Percentiles rank a stretch among this genome's conserved stretches.
Evolutionary conservation across 2,113 vertebrate genomes (phyloP).

Genomic region (Pomatorhinus ruficollis): DNA sequence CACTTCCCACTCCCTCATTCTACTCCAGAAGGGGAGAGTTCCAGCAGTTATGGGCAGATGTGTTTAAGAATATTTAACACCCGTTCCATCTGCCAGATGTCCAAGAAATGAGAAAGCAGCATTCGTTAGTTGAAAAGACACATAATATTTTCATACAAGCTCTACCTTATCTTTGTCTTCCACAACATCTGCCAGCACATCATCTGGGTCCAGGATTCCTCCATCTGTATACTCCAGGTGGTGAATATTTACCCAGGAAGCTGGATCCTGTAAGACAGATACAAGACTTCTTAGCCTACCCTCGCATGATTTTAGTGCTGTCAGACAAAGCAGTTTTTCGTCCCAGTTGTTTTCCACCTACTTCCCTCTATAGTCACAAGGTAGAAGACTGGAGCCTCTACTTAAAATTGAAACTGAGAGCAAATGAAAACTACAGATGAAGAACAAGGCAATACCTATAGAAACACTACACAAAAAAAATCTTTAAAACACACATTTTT

Average conservation of each 20-base stretch:
- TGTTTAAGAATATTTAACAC: background rate
- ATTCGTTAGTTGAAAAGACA: background rate
- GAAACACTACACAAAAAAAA: background rate
- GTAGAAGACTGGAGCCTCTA: background rate
- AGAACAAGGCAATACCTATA: background rate
- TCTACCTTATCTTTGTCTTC: conserved; percentile 98
- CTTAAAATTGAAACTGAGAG: background rate
- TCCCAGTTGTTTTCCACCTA: background rate
- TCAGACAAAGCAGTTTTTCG: background rate
- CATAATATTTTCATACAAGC: background rate
- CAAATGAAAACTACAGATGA: background rate
- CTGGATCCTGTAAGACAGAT: conserved; percentile 79
- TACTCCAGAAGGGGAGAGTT: background rate
- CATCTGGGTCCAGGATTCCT: conserved; percentile 97
- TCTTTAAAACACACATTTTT: background rate
- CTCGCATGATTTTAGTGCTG: background rate
- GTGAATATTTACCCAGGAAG: conserved; percentile 91
- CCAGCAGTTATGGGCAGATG: background rate
- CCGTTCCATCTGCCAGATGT: background rate
- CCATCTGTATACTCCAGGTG: conserved; percentile 96
- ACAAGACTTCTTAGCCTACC: background rate
- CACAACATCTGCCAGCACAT: conserved; percentile 91
- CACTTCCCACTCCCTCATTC: fast-evolving
- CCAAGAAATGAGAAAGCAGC: background rate
- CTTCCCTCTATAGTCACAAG: fast-evolving